Base-by-base conservation (phyloP, 2,797 vertebrate species). In the Liparis tanakae region DNA sequence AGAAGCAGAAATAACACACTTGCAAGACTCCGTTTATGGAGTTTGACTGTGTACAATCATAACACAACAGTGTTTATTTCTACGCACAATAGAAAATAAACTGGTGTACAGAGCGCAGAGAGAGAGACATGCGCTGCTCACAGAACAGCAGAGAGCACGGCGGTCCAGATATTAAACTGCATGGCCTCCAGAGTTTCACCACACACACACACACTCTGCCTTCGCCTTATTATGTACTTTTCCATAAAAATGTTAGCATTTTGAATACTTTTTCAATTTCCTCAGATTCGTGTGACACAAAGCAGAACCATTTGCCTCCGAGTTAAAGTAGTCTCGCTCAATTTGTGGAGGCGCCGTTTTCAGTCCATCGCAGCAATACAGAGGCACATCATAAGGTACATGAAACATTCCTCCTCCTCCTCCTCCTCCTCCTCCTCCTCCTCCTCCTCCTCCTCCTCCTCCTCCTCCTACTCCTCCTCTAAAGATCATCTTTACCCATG, bases 401-500 rank as follows among this genome's bases (percentile, higher is more conserved):
- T 85, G 85, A 90, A 89, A 91, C 85, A 87, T 80, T 84, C 69
- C 78, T 79, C 13, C 71, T 82, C 54, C 69, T 83, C 62, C 67
- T 71, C 61, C 55, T 72, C 63, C 60, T 25, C 67, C 67, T 58
- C 55, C 54, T 62, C 74, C 64, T 71, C 25, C 67, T 59, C 62
- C 67, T 41, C 63, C 56, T 54, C 68, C 77, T 72, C 57, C 65
- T 74, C 74, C 83, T 85, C 82, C 67, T 62, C 74, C 64, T 71
- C 25, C 67, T 59, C 62, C 67, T 41, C 63, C 56, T 54, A 67
- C 77, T 72, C 57, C 65, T 74, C 74, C 83, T 85, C 82, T 65
- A 85, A 82, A 87, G 88, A 80, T 89, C 85, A 84, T 85, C 89
- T 85, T 80, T 84, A 76, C 89, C 92, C 79, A 78, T 82, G 87